phyloP scores from a whole-genome alignment of 2,113 vertebrate genomes.

The Scartelaos histophorus region DNA sequence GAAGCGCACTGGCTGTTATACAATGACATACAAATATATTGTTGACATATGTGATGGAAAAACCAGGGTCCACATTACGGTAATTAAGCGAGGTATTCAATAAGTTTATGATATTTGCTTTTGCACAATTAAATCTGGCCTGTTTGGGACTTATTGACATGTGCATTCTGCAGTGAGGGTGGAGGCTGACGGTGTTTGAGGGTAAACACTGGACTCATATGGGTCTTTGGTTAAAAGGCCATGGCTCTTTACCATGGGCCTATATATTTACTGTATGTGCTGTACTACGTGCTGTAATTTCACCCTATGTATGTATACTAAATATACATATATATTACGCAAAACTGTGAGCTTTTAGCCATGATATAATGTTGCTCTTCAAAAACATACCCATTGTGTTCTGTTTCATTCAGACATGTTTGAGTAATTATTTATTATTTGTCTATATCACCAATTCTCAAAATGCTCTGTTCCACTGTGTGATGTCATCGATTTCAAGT shows the following conservation, averaged over 20 bases:
- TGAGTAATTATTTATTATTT: no score
- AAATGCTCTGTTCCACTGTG: no score
- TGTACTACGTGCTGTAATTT: not conserved
- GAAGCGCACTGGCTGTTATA: not conserved
- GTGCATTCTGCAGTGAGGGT: not conserved
- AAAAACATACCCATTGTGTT: no score
- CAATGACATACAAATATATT: not conserved
- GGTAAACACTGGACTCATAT: slow-evolving; percentile 15
- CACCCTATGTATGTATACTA: slow-evolving; percentile 13
- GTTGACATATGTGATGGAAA: not conserved
- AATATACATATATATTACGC: not conserved
- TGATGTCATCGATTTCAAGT: no score
- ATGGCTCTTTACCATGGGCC: not conserved
- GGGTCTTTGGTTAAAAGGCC: slow-evolving; percentile 8
- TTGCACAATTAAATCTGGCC: slow-evolving; percentile 13
- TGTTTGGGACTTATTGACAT: not conserved
- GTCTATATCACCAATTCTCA: no score
- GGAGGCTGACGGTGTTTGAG: slow-evolving; percentile 2
- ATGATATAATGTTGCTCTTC: no score
- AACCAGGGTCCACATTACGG: slow-evolving; percentile 2
- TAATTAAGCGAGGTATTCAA: not conserved
- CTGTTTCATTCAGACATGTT: no score
- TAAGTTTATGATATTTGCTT: slow-evolving; percentile 14
- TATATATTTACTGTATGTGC: not conserved
- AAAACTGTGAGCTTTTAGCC: no score